Evolutionary conservation across 2,113 vertebrate genomes (phyloP).

Genomic region (Prolemur simus): DNA sequence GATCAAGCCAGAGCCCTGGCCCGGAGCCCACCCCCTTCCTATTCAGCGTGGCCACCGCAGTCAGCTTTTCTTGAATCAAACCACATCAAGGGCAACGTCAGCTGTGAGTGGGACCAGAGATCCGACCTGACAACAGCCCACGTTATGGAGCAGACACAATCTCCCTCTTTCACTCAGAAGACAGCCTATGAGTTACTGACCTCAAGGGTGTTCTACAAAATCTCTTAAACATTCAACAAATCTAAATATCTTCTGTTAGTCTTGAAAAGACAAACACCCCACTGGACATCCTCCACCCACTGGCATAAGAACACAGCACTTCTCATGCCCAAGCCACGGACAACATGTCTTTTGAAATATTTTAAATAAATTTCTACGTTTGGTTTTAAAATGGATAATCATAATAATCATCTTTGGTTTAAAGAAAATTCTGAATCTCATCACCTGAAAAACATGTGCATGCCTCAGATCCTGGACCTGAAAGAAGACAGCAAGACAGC

Average conservation of each 20-base stretch:
- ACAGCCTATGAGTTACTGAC: accelerated
- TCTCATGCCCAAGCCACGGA: background rate
- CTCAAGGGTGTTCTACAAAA: too few relatives aligned
- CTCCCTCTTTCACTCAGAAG: too few relatives aligned
- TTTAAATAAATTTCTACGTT: background rate
- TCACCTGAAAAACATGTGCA: background rate
- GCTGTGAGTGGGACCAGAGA: background rate
- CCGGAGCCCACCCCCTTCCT: accelerated
- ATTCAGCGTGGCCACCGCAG: background rate
- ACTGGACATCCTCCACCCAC: background rate
- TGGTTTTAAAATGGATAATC: background rate
- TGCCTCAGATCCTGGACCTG: accelerated
- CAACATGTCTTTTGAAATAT: background rate
- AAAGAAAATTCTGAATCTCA: background rate
- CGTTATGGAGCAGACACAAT: accelerated
- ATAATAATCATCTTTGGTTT: background rate
- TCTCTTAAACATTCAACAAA: background rate
- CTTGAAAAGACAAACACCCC: background rate
- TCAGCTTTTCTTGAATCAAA: background rate
- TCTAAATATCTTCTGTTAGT: background rate
- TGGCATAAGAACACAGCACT: background rate
- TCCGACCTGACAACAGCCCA: accelerated
- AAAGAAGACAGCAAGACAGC: too few relatives aligned
- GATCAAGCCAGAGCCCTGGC: background rate
- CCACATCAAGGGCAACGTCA: accelerated